Evolutionary conservation across 1,140 invertebrate genomes (phyloP).

Genomic region (Neodiprion fabricii): DNA sequence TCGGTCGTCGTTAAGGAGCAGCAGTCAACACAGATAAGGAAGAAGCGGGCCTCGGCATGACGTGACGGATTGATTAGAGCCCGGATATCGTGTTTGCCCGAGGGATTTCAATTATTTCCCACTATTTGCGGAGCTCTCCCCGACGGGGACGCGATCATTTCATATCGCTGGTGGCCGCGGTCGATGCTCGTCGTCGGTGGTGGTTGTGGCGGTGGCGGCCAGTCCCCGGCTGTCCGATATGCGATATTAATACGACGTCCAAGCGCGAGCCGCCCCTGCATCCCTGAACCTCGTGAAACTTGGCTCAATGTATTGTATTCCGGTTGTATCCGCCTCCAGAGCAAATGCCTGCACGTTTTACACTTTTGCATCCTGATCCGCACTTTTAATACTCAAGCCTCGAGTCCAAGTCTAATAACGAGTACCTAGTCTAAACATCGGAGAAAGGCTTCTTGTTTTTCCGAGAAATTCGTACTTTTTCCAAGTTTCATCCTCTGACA

Average conservation of each 20-base stretch:
- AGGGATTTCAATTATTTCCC: slow-evolving; percentile 58
- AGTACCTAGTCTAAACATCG: no score
- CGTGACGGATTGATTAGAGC: slow-evolving; percentile 46
- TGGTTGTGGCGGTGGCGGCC: slow-evolving; percentile 14
- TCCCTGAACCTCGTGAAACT: background rate
- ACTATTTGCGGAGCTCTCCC: slow-evolving; percentile 60
- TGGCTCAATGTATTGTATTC: background rate
- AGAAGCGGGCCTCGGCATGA: background rate
- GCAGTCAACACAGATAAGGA: background rate
- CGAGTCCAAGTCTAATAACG: background rate
- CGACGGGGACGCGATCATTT: slow-evolving; percentile 49
- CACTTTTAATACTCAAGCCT: background rate
- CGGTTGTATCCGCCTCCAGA: background rate
- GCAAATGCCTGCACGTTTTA: background rate
- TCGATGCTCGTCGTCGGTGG: background rate
- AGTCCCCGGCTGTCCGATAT: slow-evolving; percentile 41
- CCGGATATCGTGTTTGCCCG: slow-evolving; percentile 44
- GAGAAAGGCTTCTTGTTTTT: no score
- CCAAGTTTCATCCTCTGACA: no score
- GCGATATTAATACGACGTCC: slow-evolving; percentile 48
- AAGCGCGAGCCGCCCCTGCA: slow-evolving; percentile 24
- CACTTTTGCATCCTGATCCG: background rate
- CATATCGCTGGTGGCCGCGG: slow-evolving; percentile 40
- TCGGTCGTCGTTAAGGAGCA: no score
- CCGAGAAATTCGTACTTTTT: no score